These are phyloP conservation scores for Sphaeramia orbicularis DNA, from an alignment of 2,797 vertebrate species.

Conservation along the genomic window DNA sequence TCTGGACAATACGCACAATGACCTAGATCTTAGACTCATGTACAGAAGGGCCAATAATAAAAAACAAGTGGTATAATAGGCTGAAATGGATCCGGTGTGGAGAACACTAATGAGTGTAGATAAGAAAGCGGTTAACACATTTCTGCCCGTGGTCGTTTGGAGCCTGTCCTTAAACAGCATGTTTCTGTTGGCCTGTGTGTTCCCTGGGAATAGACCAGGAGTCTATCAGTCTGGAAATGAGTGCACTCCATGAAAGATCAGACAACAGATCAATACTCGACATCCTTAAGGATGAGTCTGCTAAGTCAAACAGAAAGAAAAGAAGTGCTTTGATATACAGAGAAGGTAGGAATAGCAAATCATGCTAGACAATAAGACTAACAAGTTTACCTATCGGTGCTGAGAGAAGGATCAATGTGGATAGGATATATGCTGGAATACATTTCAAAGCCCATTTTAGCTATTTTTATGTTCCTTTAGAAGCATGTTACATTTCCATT, in stretches of 20 bases:
- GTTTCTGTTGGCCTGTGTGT: constrained; percentile 27
- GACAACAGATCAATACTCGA: constrained; percentile 82
- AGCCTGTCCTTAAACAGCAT: constrained; percentile 37
- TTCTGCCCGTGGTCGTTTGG: constrained; percentile 8
- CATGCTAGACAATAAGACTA: constrained; percentile 52
- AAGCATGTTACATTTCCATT: not conserved
- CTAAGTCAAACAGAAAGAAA: constrained; percentile 80
- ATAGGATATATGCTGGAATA: constrained; percentile 31
- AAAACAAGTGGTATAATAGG: not conserved
- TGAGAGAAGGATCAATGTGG: constrained; percentile 53
- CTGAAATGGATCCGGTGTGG: not conserved
- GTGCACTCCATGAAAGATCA: constrained; percentile 79
- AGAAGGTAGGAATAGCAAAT: constrained; percentile 58
- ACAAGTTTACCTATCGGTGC: constrained; percentile 46
- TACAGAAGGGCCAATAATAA: not conserved
- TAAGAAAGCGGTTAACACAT: constrained; percentile 26
- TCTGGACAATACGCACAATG: constrained; percentile 10
- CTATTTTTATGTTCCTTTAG: constrained; percentile 1
- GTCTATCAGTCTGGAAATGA: constrained; percentile 77
- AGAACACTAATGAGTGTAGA: constrained; percentile 21
- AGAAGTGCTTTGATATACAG: constrained; percentile 66
- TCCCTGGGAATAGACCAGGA: constrained; percentile 62
- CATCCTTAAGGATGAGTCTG: constrained; percentile 81
- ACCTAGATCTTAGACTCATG: too few species aligned
- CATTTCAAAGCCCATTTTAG: constrained; percentile 25